Conservation (phyloP, 2,888 invertebrate species). For the Habroteleia sp. region DNA sequence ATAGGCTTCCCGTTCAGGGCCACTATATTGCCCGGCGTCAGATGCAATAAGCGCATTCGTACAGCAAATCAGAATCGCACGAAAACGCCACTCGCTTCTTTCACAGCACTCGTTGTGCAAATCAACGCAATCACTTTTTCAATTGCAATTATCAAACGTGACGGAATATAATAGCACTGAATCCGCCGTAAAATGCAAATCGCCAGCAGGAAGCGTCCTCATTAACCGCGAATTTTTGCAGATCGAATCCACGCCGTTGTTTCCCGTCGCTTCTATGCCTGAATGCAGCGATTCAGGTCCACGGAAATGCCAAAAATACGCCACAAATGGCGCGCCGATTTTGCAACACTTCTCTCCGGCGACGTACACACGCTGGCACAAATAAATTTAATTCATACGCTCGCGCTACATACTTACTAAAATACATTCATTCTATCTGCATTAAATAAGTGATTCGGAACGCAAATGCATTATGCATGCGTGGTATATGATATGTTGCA, state of each 20-base stretch:
- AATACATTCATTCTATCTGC: slow-evolving; percentile 40
- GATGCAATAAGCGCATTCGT: slow-evolving; percentile 48
- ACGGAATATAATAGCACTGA: not conserved
- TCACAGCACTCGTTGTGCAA: slow-evolving; percentile 10
- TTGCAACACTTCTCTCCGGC: slow-evolving; percentile 32
- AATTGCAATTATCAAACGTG: slow-evolving; percentile 16
- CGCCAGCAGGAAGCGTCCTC: slow-evolving; percentile 1
- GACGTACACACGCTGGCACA: slow-evolving; percentile 15
- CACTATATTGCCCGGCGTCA: too few relatives aligned
- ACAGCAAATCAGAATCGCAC: slow-evolving; percentile 35
- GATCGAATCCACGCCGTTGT: too few relatives aligned
- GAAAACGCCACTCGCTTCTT: slow-evolving; percentile 23
- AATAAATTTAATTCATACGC: slow-evolving; percentile 39
- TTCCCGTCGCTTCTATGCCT: too few relatives aligned
- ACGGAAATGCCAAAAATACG: too few relatives aligned
- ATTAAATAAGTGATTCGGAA: slow-evolving; percentile 33
- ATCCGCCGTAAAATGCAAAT: slow-evolving; percentile 5
- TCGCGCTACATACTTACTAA: slow-evolving; percentile 35
- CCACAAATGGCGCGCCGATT: too few relatives aligned
- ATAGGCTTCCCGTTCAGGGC: too few relatives aligned
- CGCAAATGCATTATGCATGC: slow-evolving; percentile 46
- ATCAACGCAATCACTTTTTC: slow-evolving; percentile 6
- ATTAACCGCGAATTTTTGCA: not conserved
- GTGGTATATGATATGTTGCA: slow-evolving; percentile 48
- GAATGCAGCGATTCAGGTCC: too few relatives aligned